Conservation (phyloP, 2,888 invertebrate species). For the Drosophila prolongata region DNA sequence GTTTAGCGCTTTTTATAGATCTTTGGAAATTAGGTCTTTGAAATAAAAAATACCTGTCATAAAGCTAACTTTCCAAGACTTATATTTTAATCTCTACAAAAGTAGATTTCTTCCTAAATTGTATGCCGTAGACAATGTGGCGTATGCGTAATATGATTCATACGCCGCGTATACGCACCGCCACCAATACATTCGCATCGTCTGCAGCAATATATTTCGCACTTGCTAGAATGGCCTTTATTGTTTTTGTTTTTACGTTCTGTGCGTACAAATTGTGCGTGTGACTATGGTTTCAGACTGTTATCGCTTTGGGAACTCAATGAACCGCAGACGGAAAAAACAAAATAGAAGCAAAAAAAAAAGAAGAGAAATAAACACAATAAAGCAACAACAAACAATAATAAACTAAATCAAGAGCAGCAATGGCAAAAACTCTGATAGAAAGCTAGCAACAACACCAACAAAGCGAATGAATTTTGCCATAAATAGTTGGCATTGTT, state of each 20-base stretch:
- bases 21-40: too few species aligned
- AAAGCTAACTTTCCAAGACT: too few species aligned
- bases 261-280: constrained; percentile 60
- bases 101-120: too few species aligned
- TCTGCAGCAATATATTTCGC: constrained; percentile 59
- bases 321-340: constrained; percentile 48
- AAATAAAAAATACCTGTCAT: too few species aligned
- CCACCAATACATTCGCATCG: constrained; percentile 25
- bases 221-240: constrained; percentile 31
- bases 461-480: constrained; percentile 55
- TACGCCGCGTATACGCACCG: constrained; percentile 38
- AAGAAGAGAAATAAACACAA: constrained; percentile 20
- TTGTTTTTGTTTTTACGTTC: constrained; percentile 15
- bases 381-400: constrained; percentile 17
- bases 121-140: constrained; percentile 59
- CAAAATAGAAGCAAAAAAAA: constrained; percentile 12
- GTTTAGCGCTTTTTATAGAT: too few species aligned
- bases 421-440: constrained; percentile 43
- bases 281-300: constrained; percentile 20
- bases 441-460: constrained; percentile 57
- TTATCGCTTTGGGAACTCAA: constrained; percentile 55
- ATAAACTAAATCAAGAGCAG: constrained; percentile 53
- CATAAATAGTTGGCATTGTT: constrained; percentile 70
- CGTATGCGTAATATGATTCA: constrained; percentile 65
- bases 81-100: too few species aligned